phyloP scores from a whole-genome alignment of 2,113 vertebrate species.

The Lamprologus speciosus region DNA sequence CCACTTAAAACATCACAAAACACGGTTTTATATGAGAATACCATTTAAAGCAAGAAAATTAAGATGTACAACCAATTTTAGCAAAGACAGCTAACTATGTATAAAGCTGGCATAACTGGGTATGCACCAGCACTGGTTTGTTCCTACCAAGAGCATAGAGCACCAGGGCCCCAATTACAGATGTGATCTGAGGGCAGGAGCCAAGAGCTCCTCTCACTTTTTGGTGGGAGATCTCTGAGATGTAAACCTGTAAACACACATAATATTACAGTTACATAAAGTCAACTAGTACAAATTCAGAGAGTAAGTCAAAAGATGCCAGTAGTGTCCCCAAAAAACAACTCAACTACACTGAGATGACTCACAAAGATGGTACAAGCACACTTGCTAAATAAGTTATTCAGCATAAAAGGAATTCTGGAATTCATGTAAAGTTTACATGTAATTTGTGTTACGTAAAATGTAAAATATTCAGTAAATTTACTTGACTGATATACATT shows the following conservation, averaged over 20 bases:
- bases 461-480: not conserved
- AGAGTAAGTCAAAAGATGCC: not conserved
- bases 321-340: not conserved
- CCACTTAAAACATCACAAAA: not conserved
- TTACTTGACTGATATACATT: not conserved
- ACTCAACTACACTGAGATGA: not conserved
- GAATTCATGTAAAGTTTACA: not conserved
- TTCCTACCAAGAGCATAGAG: conserved; percentile 82
- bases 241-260: conserved; percentile 79
- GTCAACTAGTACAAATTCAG: not conserved
- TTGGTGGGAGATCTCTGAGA: conserved; percentile 88
- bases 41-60: not conserved
- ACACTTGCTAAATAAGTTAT: not conserved
- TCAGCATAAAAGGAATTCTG: not conserved
- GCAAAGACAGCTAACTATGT: not conserved
- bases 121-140: not conserved
- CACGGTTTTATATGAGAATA: not conserved
- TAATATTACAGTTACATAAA: not conserved
- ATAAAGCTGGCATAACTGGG: not conserved
- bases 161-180: conserved; percentile 82
- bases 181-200: conserved; percentile 88
- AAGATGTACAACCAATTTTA: not conserved
- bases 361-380: not conserved
- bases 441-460: not conserved
- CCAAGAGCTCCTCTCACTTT: conserved; percentile 82